Evolutionary conservation across 2,797 vertebrate species (phyloP), one percentile per base, ranked within the genome.

Genomic region (Liparis tanakae): DNA sequence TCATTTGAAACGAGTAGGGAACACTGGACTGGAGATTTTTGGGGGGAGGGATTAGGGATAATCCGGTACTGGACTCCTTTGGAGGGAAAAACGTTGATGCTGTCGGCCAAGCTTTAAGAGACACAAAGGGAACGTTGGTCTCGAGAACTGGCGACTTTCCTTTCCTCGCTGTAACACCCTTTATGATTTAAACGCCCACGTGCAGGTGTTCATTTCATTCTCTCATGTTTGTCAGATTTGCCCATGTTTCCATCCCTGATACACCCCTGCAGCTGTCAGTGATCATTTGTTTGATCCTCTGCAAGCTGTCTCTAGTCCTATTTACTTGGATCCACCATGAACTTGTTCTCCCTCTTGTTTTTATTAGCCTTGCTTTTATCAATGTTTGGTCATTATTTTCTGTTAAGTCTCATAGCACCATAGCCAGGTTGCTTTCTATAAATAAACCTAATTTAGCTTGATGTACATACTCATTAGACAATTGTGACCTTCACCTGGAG

Each of bases 1-100:
- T 50, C 18, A n/a, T 50, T 50, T 18, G 18, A 50, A n/a, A 9
- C 3, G 17, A n/a, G 18, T 50, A 50, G n/a, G 46, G 18, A 50
- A 50, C 18, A 50, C 46, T 50, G 46, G 18, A n/a, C 18, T 50
- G 46, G 17, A 18, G 17, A 3, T 48, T 18, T 48, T 48, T 48
- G 18, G 4, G 2, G 39, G 39, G 39, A 2, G 39, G 9, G 73
- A 81, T 82, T 65, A 72, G 59, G 63, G 64, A 85, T 84, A 80
- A 87, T 87, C 82, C 69, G 13, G 62, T 72, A 74, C 79, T 62
- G 66, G 66, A 60, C 65, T 62, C 62, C 79, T 72, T 60, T 14
- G 39, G 14, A 13, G 3, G 15, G 17, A 48, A 60, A 41, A 54
- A 36, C 20, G 10, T 61, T 50, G 57, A 18, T 20, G 30, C 68